These are phyloP conservation scores for Macroglossus sobrinus DNA, from an alignment of 2,113 vertebrate species.

Conservation along the genomic window DNA sequence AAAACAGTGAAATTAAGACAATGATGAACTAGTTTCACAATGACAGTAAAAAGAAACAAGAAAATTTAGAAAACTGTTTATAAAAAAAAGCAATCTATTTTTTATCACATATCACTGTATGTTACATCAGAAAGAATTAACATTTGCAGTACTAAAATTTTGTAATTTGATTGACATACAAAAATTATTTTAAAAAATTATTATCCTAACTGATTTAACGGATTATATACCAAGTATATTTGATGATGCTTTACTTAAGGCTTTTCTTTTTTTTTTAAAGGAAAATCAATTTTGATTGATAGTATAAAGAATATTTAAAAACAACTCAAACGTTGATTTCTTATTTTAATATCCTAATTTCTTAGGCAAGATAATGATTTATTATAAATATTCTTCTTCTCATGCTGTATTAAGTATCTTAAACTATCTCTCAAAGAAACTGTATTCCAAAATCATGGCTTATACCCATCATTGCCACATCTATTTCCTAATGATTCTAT, in stretches of 20 bases:
- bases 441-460: not conserved
- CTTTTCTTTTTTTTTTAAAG: not conserved
- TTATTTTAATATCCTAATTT: not conserved
- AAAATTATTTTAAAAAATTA: slow-evolving; percentile 42
- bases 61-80: slow-evolving; percentile 19
- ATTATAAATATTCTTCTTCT: not conserved
- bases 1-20: slow-evolving; percentile 65
- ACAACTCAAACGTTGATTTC: not conserved
- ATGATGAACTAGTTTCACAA: not conserved
- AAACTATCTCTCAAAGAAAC: not conserved
- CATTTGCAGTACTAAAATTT: not conserved
- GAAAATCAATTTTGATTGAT: not conserved
- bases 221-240: not conserved
- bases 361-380: not conserved
- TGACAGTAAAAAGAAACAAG: slow-evolving; percentile 20
- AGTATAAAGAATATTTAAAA: not conserved
- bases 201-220: not conserved
- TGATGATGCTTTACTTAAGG: not conserved
- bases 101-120: not conserved
- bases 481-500: not conserved
- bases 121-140: not conserved
- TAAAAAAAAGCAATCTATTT: slow-evolving; percentile 46
- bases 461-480: not conserved
- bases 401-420: not conserved
- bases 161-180: not conserved